Base-by-base conservation (phyloP, 2,888 invertebrate genomes). In the Meteorus cinctellus region DNA sequence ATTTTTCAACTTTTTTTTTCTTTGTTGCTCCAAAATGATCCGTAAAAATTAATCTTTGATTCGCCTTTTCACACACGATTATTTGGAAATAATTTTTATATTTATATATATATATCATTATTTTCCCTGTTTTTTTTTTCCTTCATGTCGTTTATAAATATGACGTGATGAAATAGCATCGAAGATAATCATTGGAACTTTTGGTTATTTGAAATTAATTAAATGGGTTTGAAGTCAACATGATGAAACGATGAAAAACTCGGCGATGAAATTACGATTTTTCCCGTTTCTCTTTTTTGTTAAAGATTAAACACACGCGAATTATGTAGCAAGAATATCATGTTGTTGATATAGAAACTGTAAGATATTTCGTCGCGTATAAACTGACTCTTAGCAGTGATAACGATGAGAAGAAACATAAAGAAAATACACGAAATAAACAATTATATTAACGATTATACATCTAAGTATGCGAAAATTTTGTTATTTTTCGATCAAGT, bases 281-380 rank as follows among this genome's bases (percentile, higher is more conserved):
- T 60, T 5, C 16, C 14, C 16, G n/a, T 48, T 48, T 16, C 45
- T 3, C 14, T 16, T 48, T 48, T 0, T 16, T 16, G 4, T 48
- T 48, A 4, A 16, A 48, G 4, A 4, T 14, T 5, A 34, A 34
- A 4, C 48, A 48, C n/a, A 48, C 48, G n/a, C 36, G 6, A 34
- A 19, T 60, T 71, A 10, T 45, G 3, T 2, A 36, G 29, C 8
- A 4, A 34, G 41, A 41, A 62, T 0, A n/a, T 60, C 27, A 36
- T 16, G 31, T 63, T 45, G 65, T 65, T 66, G 72, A 48, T 55
- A 72, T 65, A 34, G 72, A 65, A 65, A 72, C 65, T 60, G 27
- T 24, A 41, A 4, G 5, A 29, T 16, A 45, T 48, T 71, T 0
- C n/a, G 1, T 10, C 31, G 3, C 63, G n/a, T 27, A 27, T 60